These are phyloP conservation scores for Acleris holmiana DNA, from an alignment of 2,888 invertebrate genomes.

Conservation along the genomic window DNA sequence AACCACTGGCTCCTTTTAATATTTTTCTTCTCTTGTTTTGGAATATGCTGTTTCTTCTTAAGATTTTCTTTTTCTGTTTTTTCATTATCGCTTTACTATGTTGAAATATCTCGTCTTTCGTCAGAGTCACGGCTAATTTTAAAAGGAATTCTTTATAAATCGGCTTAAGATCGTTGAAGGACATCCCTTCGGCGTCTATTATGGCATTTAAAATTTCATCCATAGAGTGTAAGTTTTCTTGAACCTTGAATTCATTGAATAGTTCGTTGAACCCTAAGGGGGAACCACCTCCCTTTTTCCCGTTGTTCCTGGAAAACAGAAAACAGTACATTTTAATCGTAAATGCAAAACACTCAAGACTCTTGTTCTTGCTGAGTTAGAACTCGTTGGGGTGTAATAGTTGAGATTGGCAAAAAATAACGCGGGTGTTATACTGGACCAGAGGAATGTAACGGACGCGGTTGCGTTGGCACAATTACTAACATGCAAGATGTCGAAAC, in stretches of 20 bases:
- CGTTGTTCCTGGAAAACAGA: constrained; percentile 82
- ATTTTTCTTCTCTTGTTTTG: constrained; percentile 85
- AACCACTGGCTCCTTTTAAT: constrained; percentile 84
- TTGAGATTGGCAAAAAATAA: constrained; percentile 45
- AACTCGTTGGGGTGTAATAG: constrained; percentile 46
- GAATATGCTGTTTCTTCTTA: constrained; percentile 82
- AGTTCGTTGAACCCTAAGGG: constrained; percentile 94
- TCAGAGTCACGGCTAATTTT: constrained; percentile 93
- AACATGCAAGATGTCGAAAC: constrained; percentile 70
- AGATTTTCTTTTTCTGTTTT: constrained; percentile 89
- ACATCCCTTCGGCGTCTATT: constrained; percentile 96
- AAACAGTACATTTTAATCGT: constrained; percentile 18
- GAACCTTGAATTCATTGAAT: constrained; percentile 93
- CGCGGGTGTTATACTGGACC: constrained; percentile 55
- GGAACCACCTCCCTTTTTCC: constrained; percentile 88
- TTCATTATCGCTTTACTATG: constrained; percentile 95
- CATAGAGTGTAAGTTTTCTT: constrained; percentile 94
- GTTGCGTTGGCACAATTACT: constrained; percentile 71
- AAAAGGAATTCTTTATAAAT: constrained; percentile 95
- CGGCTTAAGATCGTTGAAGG: constrained; percentile 95
- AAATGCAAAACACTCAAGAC: constrained; percentile 4
- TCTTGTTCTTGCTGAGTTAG: constrained; percentile 22
- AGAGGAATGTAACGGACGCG: constrained; percentile 73
- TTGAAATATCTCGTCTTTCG: constrained; percentile 96
- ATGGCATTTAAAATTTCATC: constrained; percentile 95